Conservation (phyloP, 2,888 invertebrate genomes). For the Ischnus inquisitorius region DNA sequence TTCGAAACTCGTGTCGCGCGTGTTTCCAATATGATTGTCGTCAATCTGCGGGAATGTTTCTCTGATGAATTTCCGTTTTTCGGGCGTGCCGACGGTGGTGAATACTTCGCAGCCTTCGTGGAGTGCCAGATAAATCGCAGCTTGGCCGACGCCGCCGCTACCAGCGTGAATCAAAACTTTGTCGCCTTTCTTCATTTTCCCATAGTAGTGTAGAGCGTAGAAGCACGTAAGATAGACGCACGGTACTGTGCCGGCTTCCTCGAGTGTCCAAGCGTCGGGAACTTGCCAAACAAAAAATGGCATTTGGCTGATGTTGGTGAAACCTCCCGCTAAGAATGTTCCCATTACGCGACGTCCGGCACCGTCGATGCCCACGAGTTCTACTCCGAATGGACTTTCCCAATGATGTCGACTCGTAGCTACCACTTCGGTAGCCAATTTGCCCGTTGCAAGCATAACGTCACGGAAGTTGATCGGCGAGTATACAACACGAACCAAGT, state of each 20-base stretch:
- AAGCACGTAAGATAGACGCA: constrained; percentile 88
- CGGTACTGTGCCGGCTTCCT: constrained; percentile 90
- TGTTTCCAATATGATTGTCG: constrained; percentile 93
- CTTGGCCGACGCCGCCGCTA: constrained; percentile 89
- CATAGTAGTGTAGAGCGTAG: constrained; percentile 88
- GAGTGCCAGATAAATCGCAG: constrained; percentile 89
- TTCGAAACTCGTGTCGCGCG: constrained; percentile 95
- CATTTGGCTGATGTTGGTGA: constrained; percentile 86
- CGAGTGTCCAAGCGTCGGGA: constrained; percentile 88
- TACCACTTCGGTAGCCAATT: constrained; percentile 93
- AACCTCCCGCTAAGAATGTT: constrained; percentile 79
- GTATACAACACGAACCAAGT: constrained; percentile 88
- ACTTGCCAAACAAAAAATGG: constrained; percentile 86
- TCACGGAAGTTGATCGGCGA: constrained; percentile 97
- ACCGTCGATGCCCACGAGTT: constrained; percentile 88
- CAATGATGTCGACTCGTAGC: constrained; percentile 89
- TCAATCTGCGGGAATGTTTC: constrained; percentile 87
- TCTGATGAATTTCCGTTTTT: constrained; percentile 87
- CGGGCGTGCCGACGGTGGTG: constrained; percentile 88
- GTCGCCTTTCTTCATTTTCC: constrained; percentile 86
- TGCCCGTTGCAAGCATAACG: constrained; percentile 97
- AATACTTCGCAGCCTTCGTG: constrained; percentile 87
- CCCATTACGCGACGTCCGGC: constrained; percentile 86
- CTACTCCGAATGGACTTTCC: constrained; percentile 90
- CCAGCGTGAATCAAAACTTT: constrained; percentile 84